Evolutionary conservation across 2,113 vertebrate species (phyloP).

Genomic region (Silurus glanis): DNA sequence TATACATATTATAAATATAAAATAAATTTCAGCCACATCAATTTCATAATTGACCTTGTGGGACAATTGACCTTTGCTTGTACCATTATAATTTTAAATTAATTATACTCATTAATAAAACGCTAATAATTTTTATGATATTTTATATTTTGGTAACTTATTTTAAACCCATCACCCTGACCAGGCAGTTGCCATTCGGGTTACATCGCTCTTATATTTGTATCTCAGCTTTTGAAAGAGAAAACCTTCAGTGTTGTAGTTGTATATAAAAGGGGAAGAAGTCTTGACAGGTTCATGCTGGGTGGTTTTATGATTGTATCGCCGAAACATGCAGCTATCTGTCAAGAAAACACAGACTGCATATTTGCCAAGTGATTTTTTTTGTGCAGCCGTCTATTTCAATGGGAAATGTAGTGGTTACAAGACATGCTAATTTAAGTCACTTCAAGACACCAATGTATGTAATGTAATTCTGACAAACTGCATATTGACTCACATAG

Average conservation of each 20-base stretch:
- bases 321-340: not conserved
- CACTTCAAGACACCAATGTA: conserved; percentile 11
- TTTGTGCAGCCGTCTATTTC: conserved; percentile 14
- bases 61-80: too few species aligned
- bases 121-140: not conserved
- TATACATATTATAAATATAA: too few species aligned
- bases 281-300: conserved; percentile 30
- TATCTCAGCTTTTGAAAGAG: not conserved
- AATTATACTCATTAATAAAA: too few species aligned
- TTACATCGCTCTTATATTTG: not conserved
- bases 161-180: not conserved
- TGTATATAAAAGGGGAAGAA: not conserved
- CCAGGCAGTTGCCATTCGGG: not conserved
- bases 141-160: not conserved
- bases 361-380: not conserved
- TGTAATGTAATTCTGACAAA: conserved; percentile 43
- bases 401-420: conserved; percentile 20
- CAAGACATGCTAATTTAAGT: conserved; percentile 16
- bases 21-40: not conserved
- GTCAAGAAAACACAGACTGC: conserved; percentile 5
- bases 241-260: not conserved
- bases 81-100: too few species aligned
- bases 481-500: conserved; percentile 28
- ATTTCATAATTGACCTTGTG: not conserved
- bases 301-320: conserved; percentile 27